These are phyloP conservation scores for Apostichopus parvimensis DNA, from an alignment of 35 echinoderm and acorn worm species.

Conservation along the genomic window DNA sequence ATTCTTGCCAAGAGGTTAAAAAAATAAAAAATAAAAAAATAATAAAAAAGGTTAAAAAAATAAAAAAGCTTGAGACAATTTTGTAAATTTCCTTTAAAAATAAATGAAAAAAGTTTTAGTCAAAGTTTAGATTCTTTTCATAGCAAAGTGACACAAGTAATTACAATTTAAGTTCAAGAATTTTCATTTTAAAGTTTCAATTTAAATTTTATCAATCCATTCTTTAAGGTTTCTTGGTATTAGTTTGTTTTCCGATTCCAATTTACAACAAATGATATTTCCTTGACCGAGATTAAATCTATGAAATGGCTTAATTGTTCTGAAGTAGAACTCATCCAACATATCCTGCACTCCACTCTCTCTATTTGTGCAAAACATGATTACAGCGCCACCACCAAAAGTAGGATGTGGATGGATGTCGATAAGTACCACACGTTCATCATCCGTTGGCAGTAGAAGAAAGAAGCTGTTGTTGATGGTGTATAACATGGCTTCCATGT, in stretches of 20 bases:
- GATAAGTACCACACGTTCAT: slow-evolving; percentile 29
- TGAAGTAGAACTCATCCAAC: slow-evolving; percentile 38
- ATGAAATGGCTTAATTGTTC: slow-evolving; percentile 20
- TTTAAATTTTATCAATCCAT: slow-evolving; percentile 34
- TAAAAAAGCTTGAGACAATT: neutral
- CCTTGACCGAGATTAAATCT: neutral
- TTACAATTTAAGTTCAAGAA: neutral
- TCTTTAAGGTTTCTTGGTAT: slow-evolving; percentile 18
- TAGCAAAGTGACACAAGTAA: neutral
- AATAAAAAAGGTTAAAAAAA: neutral
- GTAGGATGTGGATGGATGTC: slow-evolving; percentile 23
- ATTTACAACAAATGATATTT: slow-evolving; percentile 13
- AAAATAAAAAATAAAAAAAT: neutral
- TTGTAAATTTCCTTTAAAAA: neutral
- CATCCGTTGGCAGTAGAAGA: neutral
- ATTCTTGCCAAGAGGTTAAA: neutral
- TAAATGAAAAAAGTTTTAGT: neutral
- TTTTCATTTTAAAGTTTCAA: no score
- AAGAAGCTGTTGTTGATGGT: slow-evolving; percentile 7
- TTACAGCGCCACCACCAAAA: slow-evolving; percentile 26
- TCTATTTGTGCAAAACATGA: slow-evolving; percentile 16
- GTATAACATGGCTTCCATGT: slow-evolving; percentile 29
- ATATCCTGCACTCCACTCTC: slow-evolving; percentile 8
- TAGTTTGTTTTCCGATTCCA: neutral
- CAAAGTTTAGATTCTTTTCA: neutral